Base-by-base conservation (phyloP, 2,113 vertebrate genomes). In the Heterotis niloticus region DNA sequence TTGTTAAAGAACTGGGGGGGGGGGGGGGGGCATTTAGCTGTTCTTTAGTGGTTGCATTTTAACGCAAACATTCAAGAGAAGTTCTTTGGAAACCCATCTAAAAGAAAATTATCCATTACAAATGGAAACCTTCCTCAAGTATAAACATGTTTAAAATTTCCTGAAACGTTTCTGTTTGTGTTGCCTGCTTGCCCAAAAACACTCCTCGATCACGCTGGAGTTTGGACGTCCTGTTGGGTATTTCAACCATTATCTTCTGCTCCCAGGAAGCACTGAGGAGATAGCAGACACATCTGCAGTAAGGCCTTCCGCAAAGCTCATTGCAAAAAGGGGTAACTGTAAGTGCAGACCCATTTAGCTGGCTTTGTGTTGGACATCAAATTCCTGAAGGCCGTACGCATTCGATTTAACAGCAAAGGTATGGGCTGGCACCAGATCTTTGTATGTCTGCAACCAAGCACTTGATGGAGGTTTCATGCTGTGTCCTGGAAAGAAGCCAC, bases 341-440 rank as follows among this genome's bases (percentile, higher is more conserved):
- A 77, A 78, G 71, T 80, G 64, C 74, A 75, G 75, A 74, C 69
- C 44, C 64, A 77, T 86, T 85, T 84, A 82, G 78, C 79, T 75
- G 78, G 83, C 83, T 84, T 86, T 83, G 85, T 85, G 79, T 82
- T 67, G 81, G 81, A 80, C 80, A 84, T 84, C 70, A 66, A 76
- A 82, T 78, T 80, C 84, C 81, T 60, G 56, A 79, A 73, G 51
- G 65, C 78, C 44, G 60, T 24, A 68, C 34, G 18, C 10, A 64
- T 72, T 56, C 65, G 62, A 76, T 82, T 82, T 82, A 66, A 82
- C 77, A 65, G 28, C 26, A 44, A 72, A 68, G 64, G 79, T 68
- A 69, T 80, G 34, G 54, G 68, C 62, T 77, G 68, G 75, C 29
- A 18, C 26, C 10, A 56, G 75, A 64, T 72, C 69, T 67, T 67